phyloP scores from a whole-genome alignment of 2,113 vertebrate species.

The Phaethornis superciliosus region DNA sequence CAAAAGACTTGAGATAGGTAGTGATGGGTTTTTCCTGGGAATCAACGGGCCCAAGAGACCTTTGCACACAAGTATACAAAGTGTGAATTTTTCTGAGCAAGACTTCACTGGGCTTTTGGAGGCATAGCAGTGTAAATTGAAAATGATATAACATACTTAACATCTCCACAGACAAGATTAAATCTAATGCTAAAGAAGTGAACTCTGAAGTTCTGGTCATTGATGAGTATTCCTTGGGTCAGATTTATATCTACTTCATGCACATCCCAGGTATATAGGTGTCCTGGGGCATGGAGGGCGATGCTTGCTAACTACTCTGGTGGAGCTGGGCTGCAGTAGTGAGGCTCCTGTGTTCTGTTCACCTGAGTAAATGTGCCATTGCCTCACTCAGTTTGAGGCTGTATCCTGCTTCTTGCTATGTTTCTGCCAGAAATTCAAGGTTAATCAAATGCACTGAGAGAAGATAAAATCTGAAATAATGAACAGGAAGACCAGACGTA shows the following conservation, averaged over 20 bases:
- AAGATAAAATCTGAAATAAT: conserved; percentile 23
- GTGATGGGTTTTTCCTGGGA: neutral
- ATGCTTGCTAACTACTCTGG: neutral
- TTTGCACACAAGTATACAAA: neutral
- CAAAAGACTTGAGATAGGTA: neutral
- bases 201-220: neutral
- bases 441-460: neutral
- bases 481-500: neutral
- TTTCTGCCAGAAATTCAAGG: conserved; percentile 11
- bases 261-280: neutral
- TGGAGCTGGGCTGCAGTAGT: neutral
- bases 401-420: neutral
- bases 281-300: neutral
- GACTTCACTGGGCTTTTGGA: neutral
- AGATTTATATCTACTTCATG: neutral
- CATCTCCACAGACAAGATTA: neutral
- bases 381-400: neutral
- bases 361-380: neutral
- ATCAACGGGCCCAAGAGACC: neutral
- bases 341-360: neutral
- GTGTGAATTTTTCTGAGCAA: neutral
- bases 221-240: neutral
- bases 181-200: neutral
- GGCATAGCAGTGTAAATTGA: neutral
- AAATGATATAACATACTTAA: neutral